Conservation (phyloP, 2,888 invertebrate species). For the Panopea generosa region DNA sequence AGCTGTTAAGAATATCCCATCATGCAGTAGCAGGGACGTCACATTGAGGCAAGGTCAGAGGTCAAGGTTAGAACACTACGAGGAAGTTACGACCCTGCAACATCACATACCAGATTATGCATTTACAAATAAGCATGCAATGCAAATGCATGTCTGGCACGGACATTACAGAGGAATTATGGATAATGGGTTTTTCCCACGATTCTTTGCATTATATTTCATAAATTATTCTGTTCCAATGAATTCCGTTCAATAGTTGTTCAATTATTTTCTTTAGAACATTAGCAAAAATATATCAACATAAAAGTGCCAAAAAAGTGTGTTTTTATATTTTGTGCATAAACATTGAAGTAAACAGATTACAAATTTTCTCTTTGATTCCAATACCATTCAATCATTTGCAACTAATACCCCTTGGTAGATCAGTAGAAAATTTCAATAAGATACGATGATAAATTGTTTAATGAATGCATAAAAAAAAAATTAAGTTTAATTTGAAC, state of each 20-base stretch:
- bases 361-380: too few relatives aligned
- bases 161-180: slow-evolving; percentile 84
- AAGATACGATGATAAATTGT: too few relatives aligned
- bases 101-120: slow-evolving; percentile 95
- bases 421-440: too few relatives aligned
- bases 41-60: slow-evolving; percentile 34
- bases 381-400: too few relatives aligned
- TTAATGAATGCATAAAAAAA: too few relatives aligned
- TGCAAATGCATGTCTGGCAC: slow-evolving; percentile 99
- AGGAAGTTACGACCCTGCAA: slow-evolving; percentile 52
- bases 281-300: too few relatives aligned
- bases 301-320: too few relatives aligned
- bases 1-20: slow-evolving; percentile 31
- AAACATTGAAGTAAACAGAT: too few relatives aligned
- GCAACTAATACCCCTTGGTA: too few relatives aligned
- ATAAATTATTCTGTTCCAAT: not conserved
- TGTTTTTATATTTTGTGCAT: too few relatives aligned
- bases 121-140: slow-evolving; percentile 92
- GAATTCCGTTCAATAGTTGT: not conserved
- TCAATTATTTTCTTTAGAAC: too few relatives aligned
- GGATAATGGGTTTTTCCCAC: slow-evolving; percentile 11
- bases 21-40: slow-evolving; percentile 39
- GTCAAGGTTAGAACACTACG: slow-evolving; percentile 47
- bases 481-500: too few relatives aligned
- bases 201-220: not conserved